Percentiles rank a stretch among this genome's conserved stretches.
These are phyloP conservation scores for Colletes gigas DNA, from an alignment of 1,140 invertebrate species.

Conservation along the genomic window DNA sequence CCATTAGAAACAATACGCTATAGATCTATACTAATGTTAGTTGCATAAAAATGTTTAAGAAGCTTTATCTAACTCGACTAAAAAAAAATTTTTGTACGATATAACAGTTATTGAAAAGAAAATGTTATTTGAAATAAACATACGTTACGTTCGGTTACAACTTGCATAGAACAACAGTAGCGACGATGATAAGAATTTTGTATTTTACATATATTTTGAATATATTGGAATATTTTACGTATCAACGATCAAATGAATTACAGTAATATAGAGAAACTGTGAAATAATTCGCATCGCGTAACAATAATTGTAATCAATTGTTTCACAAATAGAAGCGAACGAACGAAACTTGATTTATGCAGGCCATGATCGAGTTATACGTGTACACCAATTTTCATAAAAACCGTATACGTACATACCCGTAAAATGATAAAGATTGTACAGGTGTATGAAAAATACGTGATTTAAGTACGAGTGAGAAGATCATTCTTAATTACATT, in stretches of 20 bases:
- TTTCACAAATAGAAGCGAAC: background rate
- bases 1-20: conserved; percentile 50
- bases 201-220: background rate
- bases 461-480: conserved; percentile 41
- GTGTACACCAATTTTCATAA: background rate
- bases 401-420: conserved; percentile 47
- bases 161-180: background rate
- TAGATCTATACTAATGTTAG: background rate
- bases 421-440: conserved; percentile 53
- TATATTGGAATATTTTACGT: background rate
- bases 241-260: background rate
- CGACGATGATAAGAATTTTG: background rate
- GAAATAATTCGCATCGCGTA: background rate
- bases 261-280: background rate
- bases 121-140: background rate
- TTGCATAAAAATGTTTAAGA: conserved; percentile 5
- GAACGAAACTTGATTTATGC: background rate
- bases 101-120: background rate
- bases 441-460: conserved; percentile 45
- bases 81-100: background rate
- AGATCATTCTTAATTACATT: conserved; percentile 56
- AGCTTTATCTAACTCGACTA: background rate
- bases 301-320: conserved; percentile 8
- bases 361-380: conserved; percentile 2
- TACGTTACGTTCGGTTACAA: conserved; percentile 6